Conservation (phyloP, 2,888 invertebrate species). For the Ochropleura leucogaster region DNA sequence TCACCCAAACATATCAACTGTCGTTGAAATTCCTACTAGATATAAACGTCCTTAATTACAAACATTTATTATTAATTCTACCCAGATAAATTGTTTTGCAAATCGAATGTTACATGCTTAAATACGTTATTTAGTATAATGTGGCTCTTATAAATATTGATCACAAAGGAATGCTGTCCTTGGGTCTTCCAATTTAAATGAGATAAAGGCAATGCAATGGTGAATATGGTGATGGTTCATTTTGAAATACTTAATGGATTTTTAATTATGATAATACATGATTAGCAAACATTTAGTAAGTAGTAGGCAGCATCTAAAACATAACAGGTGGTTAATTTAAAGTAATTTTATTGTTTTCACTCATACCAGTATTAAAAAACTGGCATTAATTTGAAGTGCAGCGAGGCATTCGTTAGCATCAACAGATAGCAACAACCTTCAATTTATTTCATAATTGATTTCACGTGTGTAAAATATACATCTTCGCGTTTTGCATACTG, state of each 20-base stretch:
- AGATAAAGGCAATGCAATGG: neutral
- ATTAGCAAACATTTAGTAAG: neutral
- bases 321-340: neutral
- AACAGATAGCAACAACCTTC: constrained; percentile 53
- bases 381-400: constrained; percentile 31
- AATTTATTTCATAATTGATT: constrained; percentile 56
- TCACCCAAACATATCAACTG: constrained; percentile 40
- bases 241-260: neutral
- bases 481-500: constrained; percentile 54
- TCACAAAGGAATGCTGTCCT: constrained; percentile 3
- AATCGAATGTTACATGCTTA: constrained; percentile 31
- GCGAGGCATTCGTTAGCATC: constrained; percentile 33
- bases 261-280: neutral
- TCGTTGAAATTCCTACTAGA: constrained; percentile 19
- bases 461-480: constrained; percentile 35
- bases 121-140: constrained; percentile 5
- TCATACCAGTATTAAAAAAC: neutral
- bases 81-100: constrained; percentile 33
- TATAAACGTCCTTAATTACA: constrained; percentile 44
- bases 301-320: neutral
- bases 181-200: constrained; percentile 12
- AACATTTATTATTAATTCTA: constrained; percentile 36
- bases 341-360: neutral
- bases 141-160: constrained; percentile 19
- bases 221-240: neutral